Base-by-base conservation (phyloP, 1,140 invertebrate species). In the Micrasema longulum region DNA sequence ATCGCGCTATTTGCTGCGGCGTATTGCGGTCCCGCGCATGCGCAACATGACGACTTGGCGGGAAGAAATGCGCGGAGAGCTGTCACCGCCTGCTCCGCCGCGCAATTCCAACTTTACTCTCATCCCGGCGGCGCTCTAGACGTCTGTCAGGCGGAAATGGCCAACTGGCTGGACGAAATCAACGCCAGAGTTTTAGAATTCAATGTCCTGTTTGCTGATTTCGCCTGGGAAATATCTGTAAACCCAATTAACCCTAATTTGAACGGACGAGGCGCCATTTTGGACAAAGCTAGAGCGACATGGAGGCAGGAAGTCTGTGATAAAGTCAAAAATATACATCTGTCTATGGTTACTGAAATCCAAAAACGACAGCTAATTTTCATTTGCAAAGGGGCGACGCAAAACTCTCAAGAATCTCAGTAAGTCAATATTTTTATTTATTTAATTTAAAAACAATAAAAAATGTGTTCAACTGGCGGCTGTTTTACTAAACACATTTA, bases 191-290 rank as follows among this genome's bases (percentile, higher is more conserved):
- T 47, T 31, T 14, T 70, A 43, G 31, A 70, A 48, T 69, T 70
- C 22, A 73, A 76, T n/a, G 26, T 76, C 4, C 12, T 73, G 16
- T 48, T 62, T 16, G 66, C 75, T 9, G 71, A 76, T 35, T 70
- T 67, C 16, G 62, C 75, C 1, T 76, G 75, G 75, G 69, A 36
- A 5, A 38, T 67, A 16, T 69, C 71, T 57, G 43, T 73, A 7
- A 50, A 72, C 18, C 43, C 60, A 2, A 60, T 38, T n/a, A 47
- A 70, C n/a, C 66, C 53, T 0, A 62, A 53, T 2, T 47, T 52
- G 38, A n/a, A n/a, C n/a, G n/a, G n/a, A n/a, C 60, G 57, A 14
- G 72, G 68, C 1, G 31, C 52, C 16, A n/a, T 23, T 14, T 64
- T 74, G 6, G 71, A 66, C 12, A 23, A 18, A 10, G 16, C 41